Conservation (phyloP, 2,113 vertebrate genomes). For the Axis porcinus region DNA sequence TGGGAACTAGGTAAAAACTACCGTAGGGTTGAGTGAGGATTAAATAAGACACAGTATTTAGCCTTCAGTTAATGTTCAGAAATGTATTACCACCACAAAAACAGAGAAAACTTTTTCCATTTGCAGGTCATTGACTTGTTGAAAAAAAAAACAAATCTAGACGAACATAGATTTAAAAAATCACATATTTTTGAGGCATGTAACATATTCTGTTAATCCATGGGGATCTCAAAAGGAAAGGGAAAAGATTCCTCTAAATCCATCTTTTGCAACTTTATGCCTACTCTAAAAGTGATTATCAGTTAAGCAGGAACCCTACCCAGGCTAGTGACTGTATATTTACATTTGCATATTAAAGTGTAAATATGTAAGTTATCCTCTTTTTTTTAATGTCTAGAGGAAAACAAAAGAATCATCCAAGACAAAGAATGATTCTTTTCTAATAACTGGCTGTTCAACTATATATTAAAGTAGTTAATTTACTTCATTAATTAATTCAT, state of each 20-base stretch:
- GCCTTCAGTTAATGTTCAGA: not conserved
- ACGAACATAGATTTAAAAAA: not conserved
- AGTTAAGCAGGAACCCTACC: not conserved
- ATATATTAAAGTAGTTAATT: not conserved
- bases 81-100: not conserved
- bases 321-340: not conserved
- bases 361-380: not conserved
- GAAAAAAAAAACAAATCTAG: not conserved
- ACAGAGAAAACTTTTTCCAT: not conserved
- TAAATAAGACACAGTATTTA: not conserved
- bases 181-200: not conserved
- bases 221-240: not conserved
- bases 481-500: not conserved
- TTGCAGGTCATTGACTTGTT: not conserved
- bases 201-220: not conserved
- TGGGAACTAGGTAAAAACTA: not conserved
- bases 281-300: not conserved
- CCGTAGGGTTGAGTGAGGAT: not conserved
- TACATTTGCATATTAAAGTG: not conserved
- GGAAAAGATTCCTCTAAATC: not conserved
- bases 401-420: not conserved
- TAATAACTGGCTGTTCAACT: not conserved
- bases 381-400: not conserved
- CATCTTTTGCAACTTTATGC: not conserved
- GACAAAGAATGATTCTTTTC: not conserved